A percentile compares a stretch with the other conserved stretches of the same genome.
phyloP scores from a whole-genome alignment of 2,113 vertebrate species.

The Thunnus maccoyii region DNA sequence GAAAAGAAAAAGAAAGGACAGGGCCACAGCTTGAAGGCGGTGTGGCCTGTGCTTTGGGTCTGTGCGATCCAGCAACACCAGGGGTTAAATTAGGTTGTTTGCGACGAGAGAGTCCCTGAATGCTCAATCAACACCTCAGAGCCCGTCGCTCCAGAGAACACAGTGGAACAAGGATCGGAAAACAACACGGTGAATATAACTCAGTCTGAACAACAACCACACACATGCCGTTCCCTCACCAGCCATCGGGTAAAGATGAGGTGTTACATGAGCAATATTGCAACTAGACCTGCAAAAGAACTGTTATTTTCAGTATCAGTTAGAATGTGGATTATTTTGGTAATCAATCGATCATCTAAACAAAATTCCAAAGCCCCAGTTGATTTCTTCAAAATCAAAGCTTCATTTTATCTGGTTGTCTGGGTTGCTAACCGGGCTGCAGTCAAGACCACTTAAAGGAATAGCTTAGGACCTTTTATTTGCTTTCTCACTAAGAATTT shows the following conservation, averaged over 20 bases:
- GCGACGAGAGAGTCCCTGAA: slow-evolving; percentile 39
- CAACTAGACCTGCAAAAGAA: background rate
- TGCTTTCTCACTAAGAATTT: too few species aligned
- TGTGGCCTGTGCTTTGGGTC: background rate
- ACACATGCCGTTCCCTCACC: slow-evolving; percentile 2
- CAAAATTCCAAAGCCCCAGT: too few species aligned
- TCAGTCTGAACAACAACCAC: slow-evolving; percentile 28
- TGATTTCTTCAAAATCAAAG: too few species aligned
- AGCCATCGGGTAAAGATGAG: background rate
- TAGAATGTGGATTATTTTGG: background rate
- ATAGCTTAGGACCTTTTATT: too few species aligned
- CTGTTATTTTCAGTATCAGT: background rate
- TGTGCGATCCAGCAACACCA: background rate
- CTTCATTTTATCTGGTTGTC: too few species aligned
- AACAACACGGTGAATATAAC: slow-evolving; percentile 48
- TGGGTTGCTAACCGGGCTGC: too few species aligned
- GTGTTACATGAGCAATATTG: background rate
- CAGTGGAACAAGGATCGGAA: slow-evolving; percentile 15
- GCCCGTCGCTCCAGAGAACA: slow-evolving; percentile 33
- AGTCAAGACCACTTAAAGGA: too few species aligned
- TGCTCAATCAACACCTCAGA: slow-evolving; percentile 52
- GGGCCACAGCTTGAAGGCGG: slow-evolving; percentile 13
- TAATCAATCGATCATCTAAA: background rate
- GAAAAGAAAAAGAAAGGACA: slow-evolving; percentile 8
- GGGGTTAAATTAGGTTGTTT: slow-evolving; percentile 64